Base-by-base conservation (phyloP, 1,140 invertebrate species). In the Chironomus tepperi region DNA sequence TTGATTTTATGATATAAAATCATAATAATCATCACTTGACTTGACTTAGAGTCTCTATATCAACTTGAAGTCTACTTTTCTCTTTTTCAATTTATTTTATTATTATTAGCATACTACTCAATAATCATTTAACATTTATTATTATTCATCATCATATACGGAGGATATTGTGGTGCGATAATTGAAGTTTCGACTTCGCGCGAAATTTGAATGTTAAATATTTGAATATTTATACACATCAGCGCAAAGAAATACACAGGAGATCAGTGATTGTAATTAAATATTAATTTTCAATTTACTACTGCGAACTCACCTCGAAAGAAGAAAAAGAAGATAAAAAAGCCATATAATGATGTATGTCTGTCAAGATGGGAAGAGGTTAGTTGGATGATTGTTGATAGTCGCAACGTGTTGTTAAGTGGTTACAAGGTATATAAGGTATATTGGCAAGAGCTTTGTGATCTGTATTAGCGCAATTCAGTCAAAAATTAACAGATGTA, bases 211-310 rank as follows among this genome's bases (percentile, higher is more conserved):
- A 57, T 57, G 47, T 57, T n/a, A 57, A 57, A 57, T 57, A 57
- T 57, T 57, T 57, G 47, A 57, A n/a, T 57, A n/a, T 57, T 57
- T 57, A n/a, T 57, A 15, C 12, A 57, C 47, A 57, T 34, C 47
- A 57, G 12, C 12, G 12, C 0, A 15, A 12, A 57, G 47, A 57
- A n/a, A 57, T 57, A 57, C 47, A 57, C 47, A 57, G n/a, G 10
- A 57, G 47, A 57, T 57, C 47, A 57, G 47, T n/a, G 47, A n/a
- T 57, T 57, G 47, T 57, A 57, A 57, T 57, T 57, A 57, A 57
- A 57, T 57, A 57, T 57, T 57, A 57, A 57, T 57, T 57, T 57
- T 57, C 47, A 57, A 57, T 57, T 57, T 57, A 57, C 47, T 57
- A 57, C 47, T 57, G 47, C 24, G 24, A 34, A 34, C 24, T 34